A percentile compares a stretch with the other conserved stretches of the same genome.
Conservation (phyloP, 2,113 vertebrate species). For the Clarias gariepinus region DNA sequence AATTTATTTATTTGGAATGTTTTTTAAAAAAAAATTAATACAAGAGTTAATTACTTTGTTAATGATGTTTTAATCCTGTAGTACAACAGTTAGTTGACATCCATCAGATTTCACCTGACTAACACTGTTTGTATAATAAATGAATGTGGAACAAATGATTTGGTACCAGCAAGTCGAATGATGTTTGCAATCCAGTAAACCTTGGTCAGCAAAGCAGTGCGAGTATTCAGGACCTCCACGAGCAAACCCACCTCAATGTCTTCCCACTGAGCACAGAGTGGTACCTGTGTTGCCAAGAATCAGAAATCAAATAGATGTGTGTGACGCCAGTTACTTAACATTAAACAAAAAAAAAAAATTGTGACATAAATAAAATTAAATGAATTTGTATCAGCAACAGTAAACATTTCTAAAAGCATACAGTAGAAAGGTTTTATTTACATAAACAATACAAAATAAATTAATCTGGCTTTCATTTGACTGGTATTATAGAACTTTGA, state of each 20-base stretch:
- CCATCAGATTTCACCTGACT: neutral
- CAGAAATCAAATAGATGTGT: neutral
- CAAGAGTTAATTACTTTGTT: too few species aligned
- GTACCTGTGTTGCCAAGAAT: constrained; percentile 72
- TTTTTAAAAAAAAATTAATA: too few species aligned
- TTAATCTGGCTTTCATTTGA: neutral
- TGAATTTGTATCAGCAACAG: neutral
- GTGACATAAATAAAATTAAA: neutral
- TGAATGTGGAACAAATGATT: neutral
- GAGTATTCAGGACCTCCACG: constrained; percentile 90
- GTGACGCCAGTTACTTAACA: neutral
- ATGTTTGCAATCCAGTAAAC: constrained; percentile 95
- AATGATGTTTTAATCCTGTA: too few species aligned
- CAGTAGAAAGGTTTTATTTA: too few species aligned
- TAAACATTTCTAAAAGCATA: too few species aligned
- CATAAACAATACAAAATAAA: neutral
- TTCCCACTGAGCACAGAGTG: constrained; percentile 89
- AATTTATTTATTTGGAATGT: too few species aligned
- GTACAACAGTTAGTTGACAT: neutral
- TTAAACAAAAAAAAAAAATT: neutral
- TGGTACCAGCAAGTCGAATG: constrained; percentile 82
- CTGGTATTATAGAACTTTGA: neutral
- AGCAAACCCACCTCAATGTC: constrained; percentile 87
- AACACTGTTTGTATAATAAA: neutral
- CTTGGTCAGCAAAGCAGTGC: constrained; percentile 86